Base-by-base conservation (phyloP, 2,797 vertebrate genomes). In the Chiloscyllium punctatum region DNA sequence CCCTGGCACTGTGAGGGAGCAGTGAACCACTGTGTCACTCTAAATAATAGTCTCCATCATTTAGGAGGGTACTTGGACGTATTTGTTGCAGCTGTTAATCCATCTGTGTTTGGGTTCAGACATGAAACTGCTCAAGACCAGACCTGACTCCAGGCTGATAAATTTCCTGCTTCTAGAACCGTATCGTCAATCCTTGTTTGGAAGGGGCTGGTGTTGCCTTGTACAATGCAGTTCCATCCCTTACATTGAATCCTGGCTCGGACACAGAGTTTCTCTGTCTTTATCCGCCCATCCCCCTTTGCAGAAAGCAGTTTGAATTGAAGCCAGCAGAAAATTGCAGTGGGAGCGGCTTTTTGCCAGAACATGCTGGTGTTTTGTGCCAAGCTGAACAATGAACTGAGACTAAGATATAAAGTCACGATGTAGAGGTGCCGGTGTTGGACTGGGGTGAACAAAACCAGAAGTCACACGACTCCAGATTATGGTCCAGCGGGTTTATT, bases 301-400 rank as follows among this genome's bases (percentile, higher is more conserved):
- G n/a, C 57, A 62, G 33, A 91, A 57, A 91, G 88, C 48, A 33
- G 25, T 21, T 57, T 91, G 88, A 66, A 66, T 91, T 33, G 88
- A 91, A 62, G 88, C 88, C 88, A 91, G 88, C 15, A n/a, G 88
- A 91, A 91, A 66, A n/a, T 84, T 21, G 53, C 30, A n/a, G 25
- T 90, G 27, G 9, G 51, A 57, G 86, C 15, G 53, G 48, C n/a
- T 88, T 88, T 88, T 27, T n/a, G 88, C 88, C 88, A 91, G 33
- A 91, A 66, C 57, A 66, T 53, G 57, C 33, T 91, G 88, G 57
- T 2, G 37, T 0, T 48, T 48, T 84, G 82, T 91, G 53, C 51
- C 88, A 91, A 91, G 11, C 53, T 57, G 53, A n/a, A 66, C 88
- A 62, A 33, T 66, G 88, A 91, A 33, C 11, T 33, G 51, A 90